Base-by-base conservation (phyloP, 1,140 invertebrate species). In the Stratiolaelaps scimitus region DNA sequence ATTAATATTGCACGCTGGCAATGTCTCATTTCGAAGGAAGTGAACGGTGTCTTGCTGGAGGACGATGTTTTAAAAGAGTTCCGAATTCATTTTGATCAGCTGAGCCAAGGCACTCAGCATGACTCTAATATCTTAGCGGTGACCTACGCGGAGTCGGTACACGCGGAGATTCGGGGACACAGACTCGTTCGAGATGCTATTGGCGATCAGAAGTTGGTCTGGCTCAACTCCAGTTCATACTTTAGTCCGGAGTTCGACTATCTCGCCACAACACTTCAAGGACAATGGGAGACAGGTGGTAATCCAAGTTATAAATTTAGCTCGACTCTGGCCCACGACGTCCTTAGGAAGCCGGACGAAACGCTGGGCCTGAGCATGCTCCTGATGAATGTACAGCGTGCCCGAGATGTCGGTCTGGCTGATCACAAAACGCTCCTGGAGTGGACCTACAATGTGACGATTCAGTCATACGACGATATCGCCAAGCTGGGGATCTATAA, bases 31-130 rank as follows among this genome's bases (percentile, higher is more conserved):
- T 48, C 19, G 19, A 40, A 40, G 5, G 15, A 48, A 4, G 19
- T 48, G 4, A 28, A 20, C 47, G 7, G 7, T 20, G 7, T 48
- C 26, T 20, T 20, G 19, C 4, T 48, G 15, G 47, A 48, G 4
- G 47, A 48, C 19, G 19, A 48, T 20, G 7, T 48, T 20, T 15
- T 48, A 6, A 48, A 15, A 15, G 47, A 4, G 19, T 20, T 6
- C 26, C 5, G 47, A 48, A 48, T 48, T 15, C 47, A 48, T 48
- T 20, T 48, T 15, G 47, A 48, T 15, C 47, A 48, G 47, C 26
- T 48, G 15, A 4, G 19, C 7, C 19, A 48, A 15, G 47, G 47
- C 4, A 48, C 47, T 15, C 19, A 48, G 26, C 7, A 20, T 15
- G 47, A 40, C 10, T 10, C 47, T 4, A 28, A 48, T 15, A 28